Base-by-base conservation (phyloP, 2,113 vertebrate species). In the Eidolon helvum region DNA sequence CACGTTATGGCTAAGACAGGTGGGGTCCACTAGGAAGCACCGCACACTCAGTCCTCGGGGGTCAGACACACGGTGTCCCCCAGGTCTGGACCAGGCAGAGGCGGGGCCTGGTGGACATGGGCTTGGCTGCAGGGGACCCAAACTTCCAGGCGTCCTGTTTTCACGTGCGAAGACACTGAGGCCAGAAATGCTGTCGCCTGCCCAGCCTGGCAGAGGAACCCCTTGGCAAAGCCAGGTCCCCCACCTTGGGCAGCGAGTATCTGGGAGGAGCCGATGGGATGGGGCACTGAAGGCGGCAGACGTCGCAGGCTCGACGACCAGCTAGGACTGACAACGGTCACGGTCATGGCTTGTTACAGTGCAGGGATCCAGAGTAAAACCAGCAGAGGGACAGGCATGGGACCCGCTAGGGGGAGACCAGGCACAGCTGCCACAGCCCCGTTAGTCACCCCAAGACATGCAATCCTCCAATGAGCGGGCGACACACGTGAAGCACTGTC, bases 1-100 rank as follows among this genome's bases (percentile, higher is more conserved):
- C 45, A 45, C 10, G 45, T 45, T 45, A 45, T 45, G 45, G 45
- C 45, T 11, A 45, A 45, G 45, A 45, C 45, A 45, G 45, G 8
- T 2, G 45, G 45, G 2, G 45, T 45, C 45, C 45, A 45, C 45
- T 9, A 45, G 45, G 35, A 66, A 53, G 55, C 45, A 61, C 40
- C 7, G 28, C 69, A 0, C 19, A n/a, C n/a, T 63, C 45, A 15
- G 7, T 22, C 14, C 5, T 7, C 10, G 28, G 0, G 30, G 35
- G 74, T 16, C 12, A 45, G 45, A 45, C 43, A 5, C 43, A 43
- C 2, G 45, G 2, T 16, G 40, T 38, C 82, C 33, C n/a, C 11
- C 19, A 38, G 74, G 38, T 57, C 45, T 45, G 45, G 45, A 45
- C 45, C 50, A 43, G 28, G 21, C 28, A 50, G 21, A 18, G 6